A percentile compares a stretch with the other conserved stretches of the same genome.
Conservation (phyloP, 2,113 vertebrate genomes). For the Sinocyclocheilus grahami region DNA sequence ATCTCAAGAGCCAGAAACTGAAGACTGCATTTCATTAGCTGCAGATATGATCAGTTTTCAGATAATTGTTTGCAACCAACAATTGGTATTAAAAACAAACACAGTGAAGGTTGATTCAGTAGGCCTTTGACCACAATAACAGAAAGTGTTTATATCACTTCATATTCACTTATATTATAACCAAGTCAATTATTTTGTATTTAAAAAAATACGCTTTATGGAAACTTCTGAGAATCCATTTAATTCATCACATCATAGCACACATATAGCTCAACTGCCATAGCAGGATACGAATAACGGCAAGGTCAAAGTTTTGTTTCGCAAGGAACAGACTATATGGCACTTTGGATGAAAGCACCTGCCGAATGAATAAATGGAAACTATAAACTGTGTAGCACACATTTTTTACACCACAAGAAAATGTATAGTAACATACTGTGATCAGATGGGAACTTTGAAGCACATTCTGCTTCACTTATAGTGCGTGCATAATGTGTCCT, state of each 20-base stretch:
- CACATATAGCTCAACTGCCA: neutral
- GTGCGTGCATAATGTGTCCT: too few species aligned
- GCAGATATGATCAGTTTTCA: constrained; percentile 1
- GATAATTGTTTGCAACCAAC: constrained; percentile 11
- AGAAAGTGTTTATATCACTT: neutral
- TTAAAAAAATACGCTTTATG: neutral
- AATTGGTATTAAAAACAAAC: neutral
- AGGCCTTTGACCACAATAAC: neutral
- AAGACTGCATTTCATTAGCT: constrained; percentile 65
- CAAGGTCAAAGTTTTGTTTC: neutral
- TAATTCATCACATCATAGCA: neutral
- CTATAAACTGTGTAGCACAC: neutral
- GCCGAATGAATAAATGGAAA: neutral
- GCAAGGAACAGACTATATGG: neutral
- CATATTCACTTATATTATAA: neutral
- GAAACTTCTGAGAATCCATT: neutral
- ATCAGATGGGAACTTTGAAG: neutral
- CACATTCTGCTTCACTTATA: neutral
- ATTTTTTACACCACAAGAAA: neutral
- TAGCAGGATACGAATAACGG: neutral
- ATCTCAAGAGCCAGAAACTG: constrained; percentile 73
- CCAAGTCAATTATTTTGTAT: neutral
- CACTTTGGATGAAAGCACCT: neutral
- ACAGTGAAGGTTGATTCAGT: neutral
- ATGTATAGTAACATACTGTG: neutral